A percentile compares a stretch with the other conserved stretches of the same genome.
Conservation (phyloP, 2,797 vertebrate genomes). For the Schizothorax lantsangensis region DNA sequence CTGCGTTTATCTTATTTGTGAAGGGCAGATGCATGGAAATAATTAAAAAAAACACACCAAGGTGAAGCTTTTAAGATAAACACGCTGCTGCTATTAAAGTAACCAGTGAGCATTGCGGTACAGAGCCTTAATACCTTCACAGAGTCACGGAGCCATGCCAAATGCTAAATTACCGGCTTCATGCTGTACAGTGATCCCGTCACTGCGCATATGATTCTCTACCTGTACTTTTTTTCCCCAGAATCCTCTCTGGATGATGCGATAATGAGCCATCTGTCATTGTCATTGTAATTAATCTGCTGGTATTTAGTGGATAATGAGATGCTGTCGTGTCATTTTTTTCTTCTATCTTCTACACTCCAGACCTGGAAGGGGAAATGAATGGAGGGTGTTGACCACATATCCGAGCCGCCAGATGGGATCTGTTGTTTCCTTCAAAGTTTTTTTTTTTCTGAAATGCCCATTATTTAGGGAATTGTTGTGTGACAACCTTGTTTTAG, state of each 20-base stretch:
- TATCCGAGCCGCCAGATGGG: constrained; percentile 27
- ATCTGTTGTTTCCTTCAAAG: constrained; percentile 42
- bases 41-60: neutral
- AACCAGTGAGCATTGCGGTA: constrained; percentile 22
- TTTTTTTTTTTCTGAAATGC: constrained; percentile 8
- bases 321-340: constrained; percentile 69
- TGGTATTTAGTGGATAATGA: constrained; percentile 83
- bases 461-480: constrained; percentile 31
- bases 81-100: constrained; percentile 1
- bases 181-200: constrained; percentile 29
- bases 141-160: constrained; percentile 28
- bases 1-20: constrained; percentile 14
- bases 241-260: constrained; percentile 70
- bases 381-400: constrained; percentile 40
- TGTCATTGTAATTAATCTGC: constrained; percentile 83
- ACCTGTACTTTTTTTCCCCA: constrained; percentile 46
- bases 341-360: constrained; percentile 23
- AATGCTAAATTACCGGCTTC: constrained; percentile 41
- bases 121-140: constrained; percentile 13
- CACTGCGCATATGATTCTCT: constrained; percentile 42
- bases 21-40: neutral
- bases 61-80: constrained; percentile 13
- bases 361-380: constrained; percentile 40
- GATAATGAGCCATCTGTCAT: constrained; percentile 80
- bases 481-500: constrained; percentile 43